Evolutionary conservation across 2,113 vertebrate genomes (phyloP), one percentile per base, ranked within the genome.

Genomic region (Syngnathoides biaculeatus): DNA sequence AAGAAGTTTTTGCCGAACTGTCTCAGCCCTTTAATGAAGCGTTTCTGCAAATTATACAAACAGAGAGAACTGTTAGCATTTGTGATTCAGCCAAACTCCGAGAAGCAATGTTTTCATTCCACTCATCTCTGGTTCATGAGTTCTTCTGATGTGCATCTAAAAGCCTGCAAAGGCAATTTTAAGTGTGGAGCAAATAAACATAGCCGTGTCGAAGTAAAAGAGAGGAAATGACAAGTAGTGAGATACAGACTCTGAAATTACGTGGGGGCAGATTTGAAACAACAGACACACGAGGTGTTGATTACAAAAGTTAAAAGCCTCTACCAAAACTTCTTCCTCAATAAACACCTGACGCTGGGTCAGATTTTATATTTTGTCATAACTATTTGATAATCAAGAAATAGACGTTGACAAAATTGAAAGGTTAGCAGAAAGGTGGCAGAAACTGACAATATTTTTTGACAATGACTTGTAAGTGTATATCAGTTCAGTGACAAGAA

Each of bases 1-100:
- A 99, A 99, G 94, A 99, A 99, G 95, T 99, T 99, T 93, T 99
- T 99, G 84, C 97, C 97, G 80, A 98, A 98, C 86, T 98, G 97
- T 86, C 97, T 87, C 82, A 99, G 89, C 13, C 97, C 97, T 89
- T 98, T 98, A 90, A 96, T 96, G 90, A 99, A 99, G 80, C 97
- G 95, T 82, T 99, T 97, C 95, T 97, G 93, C 75, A 85, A 78
- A 68, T 86, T 86, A 81, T 67, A 65, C 80, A 78, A 90, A 78
- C 84, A 74, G 24, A 71, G 74, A n/a, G 47, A 14, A 47, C 14
- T 87, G 88, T 91, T 65, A 84, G 78, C 50, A 69, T 70, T 20
- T 65, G 75, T 53, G 72, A 80, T 74, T 81, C 73, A 81, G 69
- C 64, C 48, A 39, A 76, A 84, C 67, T 66, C 27, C 9, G 67